A percentile compares a stretch with the other conserved stretches of the same genome.
Evolutionary conservation across 2,113 vertebrate species (phyloP).

Genomic region (Copsychus sechellarum): DNA sequence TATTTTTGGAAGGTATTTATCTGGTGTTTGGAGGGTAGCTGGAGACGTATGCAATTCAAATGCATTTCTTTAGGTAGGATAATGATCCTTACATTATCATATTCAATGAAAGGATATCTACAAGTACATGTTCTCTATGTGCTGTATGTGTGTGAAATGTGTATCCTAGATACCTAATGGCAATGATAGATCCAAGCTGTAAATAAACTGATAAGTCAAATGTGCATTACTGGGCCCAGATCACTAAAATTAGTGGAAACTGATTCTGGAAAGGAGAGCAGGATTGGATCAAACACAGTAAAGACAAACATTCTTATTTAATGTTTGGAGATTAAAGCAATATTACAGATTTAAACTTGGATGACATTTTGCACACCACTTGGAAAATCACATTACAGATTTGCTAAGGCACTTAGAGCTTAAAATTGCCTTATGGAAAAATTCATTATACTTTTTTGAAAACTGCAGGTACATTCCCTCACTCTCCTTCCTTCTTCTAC

Average conservation of each 20-base stretch:
- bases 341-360: conserved; percentile 54
- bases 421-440: conserved; percentile 66
- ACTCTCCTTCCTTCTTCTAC: background rate
- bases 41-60: conserved; percentile 6
- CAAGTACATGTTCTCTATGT: background rate
- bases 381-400: conserved; percentile 64
- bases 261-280: background rate
- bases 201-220: conserved; percentile 41
- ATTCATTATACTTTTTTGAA: conserved; percentile 47
- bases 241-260: background rate
- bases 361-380: conserved; percentile 62
- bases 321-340: conserved; percentile 33
- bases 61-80: conserved; percentile 19
- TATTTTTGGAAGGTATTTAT: conserved; percentile 56
- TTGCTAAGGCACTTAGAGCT: conserved; percentile 62
- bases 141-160: background rate
- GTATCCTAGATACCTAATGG: conserved; percentile 57
- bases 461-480: background rate
- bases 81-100: conserved; percentile 38
- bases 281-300: background rate
- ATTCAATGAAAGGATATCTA: conserved; percentile 15
- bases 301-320: conserved; percentile 36
- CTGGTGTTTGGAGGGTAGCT: conserved; percentile 45
- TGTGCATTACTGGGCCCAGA: background rate
- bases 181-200: conserved; percentile 12